Base-by-base conservation (phyloP, 2,888 invertebrate genomes). In the Drosophila diplacantha region DNA sequence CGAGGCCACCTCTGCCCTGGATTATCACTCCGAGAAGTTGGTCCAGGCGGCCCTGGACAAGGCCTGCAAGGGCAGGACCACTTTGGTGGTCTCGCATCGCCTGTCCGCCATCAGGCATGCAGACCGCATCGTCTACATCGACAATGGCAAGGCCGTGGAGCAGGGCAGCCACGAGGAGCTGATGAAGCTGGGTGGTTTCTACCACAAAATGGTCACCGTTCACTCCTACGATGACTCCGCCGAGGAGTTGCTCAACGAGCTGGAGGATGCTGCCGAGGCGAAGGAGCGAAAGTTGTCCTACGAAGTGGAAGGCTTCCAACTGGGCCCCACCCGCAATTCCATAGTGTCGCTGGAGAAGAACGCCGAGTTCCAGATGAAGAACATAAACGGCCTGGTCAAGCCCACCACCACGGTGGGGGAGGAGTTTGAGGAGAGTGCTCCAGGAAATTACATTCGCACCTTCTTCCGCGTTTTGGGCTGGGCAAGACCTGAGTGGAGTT, bases 1-100 rank as follows among this genome's bases (percentile, higher is more conserved):
- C 80, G 95, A 95, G 86, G 95, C 95, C 0, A 96, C 96, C 0
- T 95, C 95, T 0, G 95, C 95, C 0, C 87, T 95, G 73, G 95
- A 95, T 86, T 92, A 93, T 3, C 92, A 93, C 75, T 94, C 93
- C 72, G 96, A 96, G 84, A 91, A 92, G 6, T 91, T 92, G 55
- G 95, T 96, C 0, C 95, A 95, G 86, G 91, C 91, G 11, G 95
- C 95, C 0, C 86, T 95, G 72, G 95, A 95, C 78, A 90, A 90
- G 11, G 95, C 95, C 0, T 91, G 93, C n/a, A 90, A 91, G 74
- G 93, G 93, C 3, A 89, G 93, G 46, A 94, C 93, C 72, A 94
- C 93, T 63, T 88, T 94, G 50, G 92, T 93, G 83, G 93, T 94
- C 67, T 93, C 93, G 72, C 94, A 94, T 89, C 89, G 92, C 2